phyloP scores from a whole-genome alignment of 2,797 vertebrate genomes.

The Vultur gryphus region DNA sequence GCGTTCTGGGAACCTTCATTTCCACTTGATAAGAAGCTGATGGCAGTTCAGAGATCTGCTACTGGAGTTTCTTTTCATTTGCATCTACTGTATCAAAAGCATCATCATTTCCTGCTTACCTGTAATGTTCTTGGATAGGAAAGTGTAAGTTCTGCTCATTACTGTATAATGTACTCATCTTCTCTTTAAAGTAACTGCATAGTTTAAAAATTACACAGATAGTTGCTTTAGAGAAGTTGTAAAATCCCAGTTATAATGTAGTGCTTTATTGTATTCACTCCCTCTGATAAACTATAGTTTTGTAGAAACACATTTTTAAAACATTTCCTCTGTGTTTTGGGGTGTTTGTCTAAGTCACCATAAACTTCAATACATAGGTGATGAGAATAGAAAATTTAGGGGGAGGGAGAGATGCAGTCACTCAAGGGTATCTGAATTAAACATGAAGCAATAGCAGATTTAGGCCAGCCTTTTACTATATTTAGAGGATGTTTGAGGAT shows the following conservation, averaged over 20 bases:
- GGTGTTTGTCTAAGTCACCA: not conserved
- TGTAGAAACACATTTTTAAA: not conserved
- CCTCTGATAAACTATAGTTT: not conserved
- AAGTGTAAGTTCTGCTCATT: not conserved
- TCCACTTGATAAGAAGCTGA: not conserved
- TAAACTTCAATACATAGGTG: not conserved
- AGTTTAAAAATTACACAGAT: not conserved
- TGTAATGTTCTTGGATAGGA: not conserved
- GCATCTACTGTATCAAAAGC: not conserved
- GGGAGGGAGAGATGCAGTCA: not conserved
- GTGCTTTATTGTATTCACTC: not conserved
- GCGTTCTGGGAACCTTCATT: not conserved
- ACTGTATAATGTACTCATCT: not conserved
- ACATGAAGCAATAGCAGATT: constrained; percentile 30
- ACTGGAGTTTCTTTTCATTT: not conserved
- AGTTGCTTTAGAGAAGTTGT: not conserved
- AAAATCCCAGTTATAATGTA: not conserved
- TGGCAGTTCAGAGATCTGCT: not conserved
- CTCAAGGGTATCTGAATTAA: constrained; percentile 13
- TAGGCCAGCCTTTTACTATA: constrained; percentile 7
- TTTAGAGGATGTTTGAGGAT: not conserved
- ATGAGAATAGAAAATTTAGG: not conserved
- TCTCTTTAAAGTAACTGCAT: not conserved
- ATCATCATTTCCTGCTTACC: not conserved
- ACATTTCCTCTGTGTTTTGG: not conserved